These are phyloP conservation scores for Cinclus cinclus DNA, from an alignment of 2,113 vertebrate genomes.

Conservation along the genomic window DNA sequence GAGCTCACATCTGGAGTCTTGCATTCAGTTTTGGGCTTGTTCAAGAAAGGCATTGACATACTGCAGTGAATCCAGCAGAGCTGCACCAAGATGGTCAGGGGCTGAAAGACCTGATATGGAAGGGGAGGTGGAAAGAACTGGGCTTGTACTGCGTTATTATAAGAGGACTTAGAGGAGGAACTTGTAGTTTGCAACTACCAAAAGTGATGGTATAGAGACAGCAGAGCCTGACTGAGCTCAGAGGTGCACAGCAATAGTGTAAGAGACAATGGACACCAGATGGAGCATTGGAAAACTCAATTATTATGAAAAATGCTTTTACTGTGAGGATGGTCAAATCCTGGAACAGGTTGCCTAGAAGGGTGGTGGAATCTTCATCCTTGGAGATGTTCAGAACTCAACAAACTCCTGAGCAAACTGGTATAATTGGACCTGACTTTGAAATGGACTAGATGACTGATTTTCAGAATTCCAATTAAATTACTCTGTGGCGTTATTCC, in stretches of 20 bases:
- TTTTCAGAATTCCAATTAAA: not conserved
- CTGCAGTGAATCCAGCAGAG: not conserved
- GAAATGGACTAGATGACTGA: not conserved
- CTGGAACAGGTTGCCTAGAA: not conserved
- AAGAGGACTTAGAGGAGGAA: not conserved
- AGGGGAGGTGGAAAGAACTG: not conserved
- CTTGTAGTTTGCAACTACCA: not conserved
- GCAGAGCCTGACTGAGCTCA: not conserved
- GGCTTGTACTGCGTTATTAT: not conserved
- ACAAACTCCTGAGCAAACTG: not conserved
- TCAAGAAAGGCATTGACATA: not conserved
- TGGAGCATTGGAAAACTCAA: not conserved
- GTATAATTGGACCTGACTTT: not conserved
- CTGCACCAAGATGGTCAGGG: not conserved
- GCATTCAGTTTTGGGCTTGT: not conserved
- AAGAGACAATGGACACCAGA: not conserved
- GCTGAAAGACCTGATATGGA: not conserved
- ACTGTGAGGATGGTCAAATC: not conserved
- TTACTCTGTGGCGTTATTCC: not conserved
- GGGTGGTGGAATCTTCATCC: not conserved
- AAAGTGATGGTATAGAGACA: not conserved
- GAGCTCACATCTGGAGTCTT: not conserved
- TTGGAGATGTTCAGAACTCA: not conserved
- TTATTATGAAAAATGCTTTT: not conserved
- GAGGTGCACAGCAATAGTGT: not conserved